Evolutionary conservation across 2,888 invertebrate species (phyloP).

Genomic region (Sphaeridia pumilis): DNA sequence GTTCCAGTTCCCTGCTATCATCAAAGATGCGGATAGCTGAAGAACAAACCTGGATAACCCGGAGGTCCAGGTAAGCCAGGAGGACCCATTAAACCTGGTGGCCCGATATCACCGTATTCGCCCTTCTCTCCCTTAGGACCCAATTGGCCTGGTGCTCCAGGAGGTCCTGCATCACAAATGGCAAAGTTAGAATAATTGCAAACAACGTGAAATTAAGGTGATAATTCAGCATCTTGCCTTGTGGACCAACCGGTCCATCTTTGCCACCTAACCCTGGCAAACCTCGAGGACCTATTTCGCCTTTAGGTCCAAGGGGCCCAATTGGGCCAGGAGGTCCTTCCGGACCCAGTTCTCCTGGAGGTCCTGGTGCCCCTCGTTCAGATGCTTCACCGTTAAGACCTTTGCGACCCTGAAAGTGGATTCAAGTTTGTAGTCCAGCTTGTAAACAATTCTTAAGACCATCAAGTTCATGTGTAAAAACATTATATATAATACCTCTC

Average conservation of each 20-base stretch:
- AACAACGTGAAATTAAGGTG: conserved; percentile 38
- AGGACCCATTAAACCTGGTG: conserved; percentile 48
- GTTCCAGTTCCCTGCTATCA: too few species aligned
- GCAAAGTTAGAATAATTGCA: conserved; percentile 32
- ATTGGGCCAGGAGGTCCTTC: conserved; percentile 37
- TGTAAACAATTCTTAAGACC: too few species aligned
- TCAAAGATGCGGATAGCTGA: too few species aligned
- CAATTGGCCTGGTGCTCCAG: conserved; percentile 45
- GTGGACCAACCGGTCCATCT: conserved; percentile 68
- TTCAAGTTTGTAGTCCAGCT: too few species aligned
- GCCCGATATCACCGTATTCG: conserved; percentile 81
- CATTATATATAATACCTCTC: too few species aligned
- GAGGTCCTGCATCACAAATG: conserved; percentile 49
- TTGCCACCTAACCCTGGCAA: conserved; percentile 48
- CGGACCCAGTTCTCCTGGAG: conserved; percentile 46
- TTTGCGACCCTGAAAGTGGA: conserved; percentile 45
- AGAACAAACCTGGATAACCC: conserved; percentile 70
- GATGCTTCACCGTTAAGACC: conserved; percentile 48
- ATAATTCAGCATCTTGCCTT: too few species aligned
- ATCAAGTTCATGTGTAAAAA: too few species aligned
- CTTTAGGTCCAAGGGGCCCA: conserved; percentile 27
- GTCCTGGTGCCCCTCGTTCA: conserved; percentile 54
- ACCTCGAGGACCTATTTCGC: conserved; percentile 17
- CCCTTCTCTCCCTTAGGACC: conserved; percentile 78
- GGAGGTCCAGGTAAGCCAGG: conserved; percentile 32